Base-by-base conservation (phyloP, 2,888 invertebrate species). In the Zele albiditarsus region DNA sequence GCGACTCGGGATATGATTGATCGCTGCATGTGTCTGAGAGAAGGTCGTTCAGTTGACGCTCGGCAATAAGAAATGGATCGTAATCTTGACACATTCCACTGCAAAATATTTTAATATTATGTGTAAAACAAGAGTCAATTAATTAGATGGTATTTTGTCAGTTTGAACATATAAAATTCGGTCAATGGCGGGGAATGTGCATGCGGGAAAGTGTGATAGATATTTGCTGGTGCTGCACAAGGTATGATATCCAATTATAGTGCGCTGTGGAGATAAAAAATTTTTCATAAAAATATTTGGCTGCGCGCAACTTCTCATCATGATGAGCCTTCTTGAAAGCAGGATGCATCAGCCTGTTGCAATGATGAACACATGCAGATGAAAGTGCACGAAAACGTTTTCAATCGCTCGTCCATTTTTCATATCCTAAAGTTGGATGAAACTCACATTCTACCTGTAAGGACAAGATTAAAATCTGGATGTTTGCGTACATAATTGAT, bases 11-110 rank as follows among this genome's bases (percentile, higher is more conserved):
- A 28, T 86, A 83, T 67, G 89, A 89, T 58, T 89, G 87, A 78
- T 89, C 89, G 81, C 90, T 88, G 75, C 78, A 78, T 73, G 93
- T 92, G 81, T 93, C 93, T 77, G 93, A 93, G 90, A 95, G 93
- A 46, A 96, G 92, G 86, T 96, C 95, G 90, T 94, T 93, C 90
- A 96, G 93, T 90, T 96, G 96, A 80, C 93, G 93, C 90, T 95
- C 95, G 66, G 96, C 96, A 80, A 94, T 93, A 81, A 93, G 90
- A 89, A 95, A 95, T 69, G 96, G 96, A 89, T 96, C 94, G 89
- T 95, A 95, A 83, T 89, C 91, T 83, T 92, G 92, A 81, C 75
- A 73, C n/a, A 79, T 76, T 25, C 87, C 85, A 38, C 87, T 87
- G 86, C 57, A 87, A 87, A 75, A 73, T 77, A 60, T 60, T 33